Evolutionary conservation across 2,888 invertebrate species (phyloP).

Genomic region (Andrena camellia): DNA sequence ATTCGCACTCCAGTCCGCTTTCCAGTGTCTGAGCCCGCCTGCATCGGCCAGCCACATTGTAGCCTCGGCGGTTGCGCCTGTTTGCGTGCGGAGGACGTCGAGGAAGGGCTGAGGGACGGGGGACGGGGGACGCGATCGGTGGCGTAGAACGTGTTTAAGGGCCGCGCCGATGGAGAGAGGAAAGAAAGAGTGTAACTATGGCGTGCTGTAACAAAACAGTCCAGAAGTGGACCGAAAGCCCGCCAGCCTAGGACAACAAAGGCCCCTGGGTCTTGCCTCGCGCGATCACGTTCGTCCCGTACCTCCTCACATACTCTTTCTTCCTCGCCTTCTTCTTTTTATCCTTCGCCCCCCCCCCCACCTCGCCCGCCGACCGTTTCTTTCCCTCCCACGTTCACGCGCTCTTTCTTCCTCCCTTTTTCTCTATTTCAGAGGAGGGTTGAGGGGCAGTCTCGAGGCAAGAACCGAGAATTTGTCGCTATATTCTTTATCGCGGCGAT

Average conservation of each 20-base stretch:
- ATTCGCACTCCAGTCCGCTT: constrained; percentile 79
- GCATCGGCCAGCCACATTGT: constrained; percentile 22
- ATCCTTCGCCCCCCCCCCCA: constrained; percentile 1
- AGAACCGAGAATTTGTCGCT: constrained; percentile 47
- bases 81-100: constrained; percentile 33
- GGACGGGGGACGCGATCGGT: constrained; percentile 32
- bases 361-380: neutral
- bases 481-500: constrained; percentile 44
- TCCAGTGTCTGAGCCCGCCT: neutral
- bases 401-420: constrained; percentile 3
- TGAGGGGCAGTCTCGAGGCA: constrained; percentile 4
- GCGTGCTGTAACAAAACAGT: constrained; percentile 76
- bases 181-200: constrained; percentile 71
- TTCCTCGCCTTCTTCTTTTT: constrained; percentile 40
- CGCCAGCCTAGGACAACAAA: constrained; percentile 76
- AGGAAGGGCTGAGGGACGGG: constrained; percentile 30
- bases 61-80: constrained; percentile 23
- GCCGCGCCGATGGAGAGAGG: constrained; percentile 53
- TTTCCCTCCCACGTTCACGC: constrained; percentile 30
- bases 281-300: constrained; percentile 57
- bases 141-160: constrained; percentile 69
- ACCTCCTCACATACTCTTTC: constrained; percentile 36
- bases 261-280: constrained; percentile 56
- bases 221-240: constrained; percentile 70
- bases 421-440: constrained; percentile 10